Evolutionary conservation across 2,113 vertebrate species (phyloP), one percentile per base, ranked within the genome.

Genomic region (Mus musculus): DNA sequence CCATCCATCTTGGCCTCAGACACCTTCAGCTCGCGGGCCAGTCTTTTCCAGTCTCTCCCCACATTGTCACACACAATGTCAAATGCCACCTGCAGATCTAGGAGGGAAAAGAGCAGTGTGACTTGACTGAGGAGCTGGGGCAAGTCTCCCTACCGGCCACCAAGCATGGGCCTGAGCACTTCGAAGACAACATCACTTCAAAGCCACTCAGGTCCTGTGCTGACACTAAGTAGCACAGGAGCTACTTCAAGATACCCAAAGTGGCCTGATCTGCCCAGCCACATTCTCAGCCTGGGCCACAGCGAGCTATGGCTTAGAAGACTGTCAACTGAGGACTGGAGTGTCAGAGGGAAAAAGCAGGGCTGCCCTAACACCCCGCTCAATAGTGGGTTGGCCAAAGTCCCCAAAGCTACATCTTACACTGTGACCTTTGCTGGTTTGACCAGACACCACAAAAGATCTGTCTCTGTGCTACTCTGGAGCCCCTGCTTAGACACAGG

Each of bases 21-120:
- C 73, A 99, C 0, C 0, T 97, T 89, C 0, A 99, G 99, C 19
- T 97, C 98, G 14, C 99, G 98, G 8, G 99, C 97, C 49, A 99
- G 98, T 54, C 71, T 98, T 61, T 91, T 98, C 99, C 99, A 99
- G 0, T 96, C 91, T 84, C 0, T 98, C n/a, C 99, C 99, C 5
- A 99, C 67, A 0, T 98, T 76, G 0, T 98, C 97, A 6, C 95
- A 96, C 3, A 99, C 97, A 39, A 99, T 96, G 2, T 97, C 95
- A 22, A 97, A 93, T 1, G 99, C 99, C 1, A 14, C 82, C 0
- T 33, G 69, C 85, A 99, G 98, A 46, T n/a, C 99, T 99, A 95
- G 54, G 65, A 69, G 54, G 8, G 13, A 75, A 56, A 2, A 76
- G 0, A 12, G 14, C 20, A 69, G 20, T 16, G 91, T 1, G 24